phyloP scores from a whole-genome alignment of 2,797 vertebrate species.

The Urosaurus nigricauda region DNA sequence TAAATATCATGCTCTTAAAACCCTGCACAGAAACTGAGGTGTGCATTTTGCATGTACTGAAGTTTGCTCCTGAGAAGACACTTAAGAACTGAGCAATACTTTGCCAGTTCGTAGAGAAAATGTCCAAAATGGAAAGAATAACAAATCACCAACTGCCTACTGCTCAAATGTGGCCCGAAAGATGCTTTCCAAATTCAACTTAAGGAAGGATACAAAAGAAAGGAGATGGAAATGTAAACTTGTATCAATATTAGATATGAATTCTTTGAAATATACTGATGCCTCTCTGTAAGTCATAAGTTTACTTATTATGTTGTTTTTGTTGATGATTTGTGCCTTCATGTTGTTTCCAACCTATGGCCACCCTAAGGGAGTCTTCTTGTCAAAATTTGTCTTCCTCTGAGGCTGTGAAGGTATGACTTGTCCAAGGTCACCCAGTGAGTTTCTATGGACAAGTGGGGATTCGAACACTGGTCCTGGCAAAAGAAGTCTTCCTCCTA shows the following conservation, averaged over 20 bases:
- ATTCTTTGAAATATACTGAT: neutral
- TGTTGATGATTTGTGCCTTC: too few relatives aligned
- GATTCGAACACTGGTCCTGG: too few relatives aligned
- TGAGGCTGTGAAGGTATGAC: too few relatives aligned
- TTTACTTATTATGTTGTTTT: neutral
- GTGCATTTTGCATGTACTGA: neutral
- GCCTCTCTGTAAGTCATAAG: neutral
- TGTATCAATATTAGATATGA: neutral
- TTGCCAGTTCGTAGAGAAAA: neutral
- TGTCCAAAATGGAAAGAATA: neutral
- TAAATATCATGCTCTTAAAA: neutral
- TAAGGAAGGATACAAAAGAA: neutral
- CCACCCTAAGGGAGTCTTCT: too few relatives aligned
- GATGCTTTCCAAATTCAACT: neutral
- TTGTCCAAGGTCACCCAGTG: too few relatives aligned
- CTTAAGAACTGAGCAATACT: neutral
- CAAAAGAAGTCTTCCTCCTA: too few relatives aligned
- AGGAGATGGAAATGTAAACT: neutral
- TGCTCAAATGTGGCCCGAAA: neutral
- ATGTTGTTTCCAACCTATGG: too few relatives aligned
- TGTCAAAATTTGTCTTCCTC: too few relatives aligned
- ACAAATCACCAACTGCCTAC: neutral
- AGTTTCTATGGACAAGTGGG: too few relatives aligned
- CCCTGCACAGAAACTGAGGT: neutral
- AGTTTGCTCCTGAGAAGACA: neutral